A percentile compares a stretch with the other conserved stretches of the same genome.
Evolutionary conservation across 2,888 invertebrate genomes (phyloP).

Genomic region (Hydrotaea cyrtoneurina): DNA sequence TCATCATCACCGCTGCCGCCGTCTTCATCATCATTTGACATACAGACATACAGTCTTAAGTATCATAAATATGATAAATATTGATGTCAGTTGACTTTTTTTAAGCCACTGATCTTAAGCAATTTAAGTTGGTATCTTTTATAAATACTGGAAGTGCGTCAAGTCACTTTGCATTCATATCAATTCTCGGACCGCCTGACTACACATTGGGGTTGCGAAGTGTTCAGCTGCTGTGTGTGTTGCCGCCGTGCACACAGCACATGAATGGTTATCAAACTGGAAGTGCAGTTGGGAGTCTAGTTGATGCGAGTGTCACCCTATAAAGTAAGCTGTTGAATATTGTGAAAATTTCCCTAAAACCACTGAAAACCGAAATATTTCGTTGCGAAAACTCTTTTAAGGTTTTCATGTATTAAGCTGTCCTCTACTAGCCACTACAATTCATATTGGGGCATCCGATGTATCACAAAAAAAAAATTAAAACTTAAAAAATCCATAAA

Average conservation of each 20-base stretch:
- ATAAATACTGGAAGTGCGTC: conserved; percentile 67
- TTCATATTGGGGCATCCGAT: too few relatives aligned
- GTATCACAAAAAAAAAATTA: too few relatives aligned
- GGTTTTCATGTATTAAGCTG: too few relatives aligned
- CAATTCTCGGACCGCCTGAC: conserved; percentile 4
- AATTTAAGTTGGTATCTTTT: conserved; percentile 38
- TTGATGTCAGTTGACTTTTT: conserved; percentile 68
- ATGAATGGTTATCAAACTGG: background rate
- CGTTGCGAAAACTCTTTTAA: too few relatives aligned
- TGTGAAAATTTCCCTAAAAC: too few relatives aligned
- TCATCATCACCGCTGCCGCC: background rate
- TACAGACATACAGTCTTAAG: conserved; percentile 33
- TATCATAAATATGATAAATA: conserved; percentile 66
- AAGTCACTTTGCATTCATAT: conserved; percentile 64
- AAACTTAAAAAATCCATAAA: too few relatives aligned
- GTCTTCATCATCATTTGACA: conserved; percentile 2
- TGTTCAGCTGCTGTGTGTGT: background rate
- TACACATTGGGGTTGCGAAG: background rate
- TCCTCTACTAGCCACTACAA: too few relatives aligned
- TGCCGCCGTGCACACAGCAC: background rate
- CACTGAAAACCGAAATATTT: too few relatives aligned
- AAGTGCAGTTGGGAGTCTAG: background rate
- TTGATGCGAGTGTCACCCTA: background rate
- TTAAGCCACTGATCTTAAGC: conserved; percentile 62
- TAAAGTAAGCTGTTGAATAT: too few relatives aligned